Evolutionary conservation across 2,113 vertebrate genomes (phyloP), one percentile per base, ranked within the genome.

Genomic region (Ophthalmolycus amberensis): DNA sequence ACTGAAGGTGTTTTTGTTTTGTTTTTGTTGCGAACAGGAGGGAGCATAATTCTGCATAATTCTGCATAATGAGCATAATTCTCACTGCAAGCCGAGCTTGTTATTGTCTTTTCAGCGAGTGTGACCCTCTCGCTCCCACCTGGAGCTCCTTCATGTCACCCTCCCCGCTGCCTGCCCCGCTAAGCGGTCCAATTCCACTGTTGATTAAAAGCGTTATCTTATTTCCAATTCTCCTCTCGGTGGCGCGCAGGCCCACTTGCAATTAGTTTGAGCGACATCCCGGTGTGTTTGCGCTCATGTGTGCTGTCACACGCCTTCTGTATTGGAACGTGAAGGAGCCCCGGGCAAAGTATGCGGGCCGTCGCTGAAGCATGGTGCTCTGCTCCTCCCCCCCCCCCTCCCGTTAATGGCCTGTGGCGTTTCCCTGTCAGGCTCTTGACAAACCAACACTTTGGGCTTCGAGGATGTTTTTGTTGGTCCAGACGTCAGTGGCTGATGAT

Each of bases 121-220:
- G 85, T 84, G 82, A 80, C 82, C 86, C 44, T 29, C 67, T 22
- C 48, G 11, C 84, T 71, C 69, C 59, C 14, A 32, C 85, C 80
- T 65, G 67, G 38, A 83, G 80, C 83, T 84, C 75, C 86, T 85
- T 75, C 80, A 80, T 69, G 29, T 64, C 78, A 32, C 32, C n/a
- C 63, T 32, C 71, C 9, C 52, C 27, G 7, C 59, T 15, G 29
- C 64, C 9, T 3, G 34, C n/a, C 6, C 76, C 40, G 65, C 78
- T 80, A 70, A 79, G 68, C 42, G 44, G 22, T 75, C 12, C 18
- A 67, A 78, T 76, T 62, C 58, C 71, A 10, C 79, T 56, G 59
- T 64, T 89, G 89, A 86, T 88, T 87, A 79, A 86, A 90, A 83
- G 65, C 77, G 83, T 87, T 75, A 73, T 90, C 77, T 84, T 54